Evolutionary conservation across 2,113 vertebrate species (phyloP), one percentile per base, ranked within the genome.

Genomic region (Phalacrocorax pelagicus): DNA sequence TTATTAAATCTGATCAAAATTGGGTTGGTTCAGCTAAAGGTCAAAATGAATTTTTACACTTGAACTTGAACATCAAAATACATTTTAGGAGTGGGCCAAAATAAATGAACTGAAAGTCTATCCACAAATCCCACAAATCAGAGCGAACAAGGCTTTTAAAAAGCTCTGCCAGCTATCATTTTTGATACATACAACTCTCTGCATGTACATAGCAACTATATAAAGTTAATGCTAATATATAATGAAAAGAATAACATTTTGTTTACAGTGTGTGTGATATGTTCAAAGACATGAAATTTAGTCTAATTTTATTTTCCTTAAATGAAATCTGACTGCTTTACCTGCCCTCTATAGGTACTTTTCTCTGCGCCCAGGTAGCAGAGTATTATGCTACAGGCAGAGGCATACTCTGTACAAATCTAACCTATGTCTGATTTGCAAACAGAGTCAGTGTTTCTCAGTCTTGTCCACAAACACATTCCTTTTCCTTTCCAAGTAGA

Each of bases 51-150:
- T 85, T 92, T 96, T 96, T 91, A 90, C 83, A 91, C 86, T 94
- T 89, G 80, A 79, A 44, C 40, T 55, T 49, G 75, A 94, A 93
- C 94, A 92, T 94, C 70, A 88, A 93, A 97, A 88, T 62, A n/a
- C 29, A 66, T 42, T 54, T 80, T 82, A 83, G 83, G 18, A 62
- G 32, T 1, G 1, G 57, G 38, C 11, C 63, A 91, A 96, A 96
- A 83, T 58, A 90, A 94, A 88, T 73, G 23, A 67, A 52, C 32
- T 58, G 38, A 74, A 90, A 71, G 24, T 27, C 12, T 75, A 67
- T 29, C 73, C 61, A 94, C 84, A 94, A 95, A 91, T 86, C 46
- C 70, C 87, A 26, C 34, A 66, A 82, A 77, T 84, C 77, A 91
- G 66, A 84, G 30, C 11, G 72, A 63, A 65, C 36, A 86, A 74